Base-by-base conservation (phyloP, 2,888 invertebrate species). In the Spialia ferax region DNA sequence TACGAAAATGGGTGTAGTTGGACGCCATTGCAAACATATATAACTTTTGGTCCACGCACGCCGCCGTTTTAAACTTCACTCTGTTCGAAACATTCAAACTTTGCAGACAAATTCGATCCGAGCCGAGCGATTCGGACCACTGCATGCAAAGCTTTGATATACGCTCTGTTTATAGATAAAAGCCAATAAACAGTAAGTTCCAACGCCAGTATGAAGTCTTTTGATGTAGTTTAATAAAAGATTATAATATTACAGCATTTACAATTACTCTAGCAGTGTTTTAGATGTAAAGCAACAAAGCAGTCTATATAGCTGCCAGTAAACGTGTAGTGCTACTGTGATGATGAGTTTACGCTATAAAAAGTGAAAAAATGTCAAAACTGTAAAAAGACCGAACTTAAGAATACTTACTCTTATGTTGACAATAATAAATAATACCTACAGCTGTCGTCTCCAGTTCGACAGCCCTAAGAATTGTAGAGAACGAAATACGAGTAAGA, bases 31-130 rank as follows among this genome's bases (percentile, higher is more conserved):
- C 59, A 59, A 65, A 59, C 59, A 61, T 79, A 77, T 79, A 83
- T 82, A 85, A 79, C 79, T 84, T 80, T 79, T 76, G 77, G 74
- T 75, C 76, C 77, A 70, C 77, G 78, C 79, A 81, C 74, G 83
- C 80, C 76, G 80, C 77, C 82, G 80, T 82, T 85, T 82, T 82
- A 82, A 85, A 86, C 85, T 85, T 81, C 77, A 75, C 75, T 78
- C 55, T 83, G 77, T 83, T 87, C 82, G 86, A 87, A 89, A 86
- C 91, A 89, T 90, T 88, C 89, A 90, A 93, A 93, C 93, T 93
- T 93, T 86, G 91, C 91, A 93, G 93, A 93, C 93, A 88, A 89
- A 90, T 91, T 91, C 92, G 90, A 92, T 92, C 89, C 86, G 76
- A 68, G 80, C 80, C 79, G 80, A 79, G 48, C 18, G 42, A 48